phyloP scores from a whole-genome alignment of 23 tunicate species.

The Oikopleura vanhoeffeni region DNA sequence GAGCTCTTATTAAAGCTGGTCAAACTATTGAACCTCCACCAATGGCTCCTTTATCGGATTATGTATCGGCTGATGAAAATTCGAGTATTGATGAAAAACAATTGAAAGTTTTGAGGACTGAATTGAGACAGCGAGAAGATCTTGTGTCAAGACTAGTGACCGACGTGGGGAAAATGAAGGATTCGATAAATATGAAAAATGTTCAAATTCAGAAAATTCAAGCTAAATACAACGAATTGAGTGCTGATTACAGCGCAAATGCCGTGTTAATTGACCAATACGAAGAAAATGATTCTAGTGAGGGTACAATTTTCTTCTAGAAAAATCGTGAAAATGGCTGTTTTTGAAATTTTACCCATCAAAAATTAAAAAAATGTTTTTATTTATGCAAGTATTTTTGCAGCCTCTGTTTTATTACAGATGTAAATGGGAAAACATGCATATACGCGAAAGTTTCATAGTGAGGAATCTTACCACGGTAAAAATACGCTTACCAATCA shows the following conservation, averaged over 20 bases:
- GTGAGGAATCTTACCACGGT: too few species aligned
- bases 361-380: too few species aligned
- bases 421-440: too few species aligned
- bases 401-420: too few species aligned
- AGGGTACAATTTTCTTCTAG: too few species aligned
- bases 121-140: not conserved
- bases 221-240: not conserved
- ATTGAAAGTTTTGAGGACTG: not conserved
- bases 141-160: not conserved
- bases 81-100: not conserved
- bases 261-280: not conserved
- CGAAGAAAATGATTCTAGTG: not conserved
- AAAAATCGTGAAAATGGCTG: too few species aligned
- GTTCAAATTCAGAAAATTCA: not conserved
- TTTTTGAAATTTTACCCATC: too few species aligned
- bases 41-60: not conserved
- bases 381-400: too few species aligned
- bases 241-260: not conserved
- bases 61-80: not conserved
- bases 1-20: not conserved
- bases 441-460: too few species aligned
- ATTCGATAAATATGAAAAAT: too few species aligned
- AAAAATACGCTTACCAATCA: too few species aligned
- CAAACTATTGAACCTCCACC: slow-evolving; percentile 1
- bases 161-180: not conserved